Conservation (phyloP, 2,113 vertebrate genomes). For the Orycteropus afer region DNA sequence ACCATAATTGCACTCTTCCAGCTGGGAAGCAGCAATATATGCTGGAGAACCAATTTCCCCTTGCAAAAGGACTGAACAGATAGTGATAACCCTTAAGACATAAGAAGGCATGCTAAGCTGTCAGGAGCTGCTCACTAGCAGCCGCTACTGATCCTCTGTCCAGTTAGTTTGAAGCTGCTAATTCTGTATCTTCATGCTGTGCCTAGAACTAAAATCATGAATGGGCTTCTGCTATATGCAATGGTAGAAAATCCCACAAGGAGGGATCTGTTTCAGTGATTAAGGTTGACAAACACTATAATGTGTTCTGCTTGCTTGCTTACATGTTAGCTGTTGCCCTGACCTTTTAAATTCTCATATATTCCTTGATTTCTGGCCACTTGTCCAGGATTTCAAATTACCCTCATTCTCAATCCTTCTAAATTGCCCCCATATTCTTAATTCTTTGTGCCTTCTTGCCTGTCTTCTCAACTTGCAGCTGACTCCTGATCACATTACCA, state of each 20-base stretch:
- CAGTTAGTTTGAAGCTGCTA: not conserved
- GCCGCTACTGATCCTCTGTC: not conserved
- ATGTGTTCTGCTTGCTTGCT: not conserved
- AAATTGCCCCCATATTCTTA: not conserved
- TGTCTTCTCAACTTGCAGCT: not conserved
- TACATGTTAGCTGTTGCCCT: not conserved
- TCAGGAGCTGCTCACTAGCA: not conserved
- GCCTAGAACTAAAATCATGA: not conserved
- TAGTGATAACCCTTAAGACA: not conserved
- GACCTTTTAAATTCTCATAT: not conserved
- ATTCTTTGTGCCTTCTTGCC: not conserved
- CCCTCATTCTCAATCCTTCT: not conserved
- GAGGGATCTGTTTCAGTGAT: constrained; percentile 19
- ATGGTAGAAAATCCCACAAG: not conserved
- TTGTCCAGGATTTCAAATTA: not conserved
- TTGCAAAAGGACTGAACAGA: constrained; percentile 35
- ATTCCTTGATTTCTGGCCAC: not conserved
- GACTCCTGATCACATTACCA: not conserved
- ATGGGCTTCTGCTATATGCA: not conserved
- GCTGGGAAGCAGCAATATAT: not conserved
- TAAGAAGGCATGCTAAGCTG: not conserved
- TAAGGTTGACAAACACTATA: not conserved
- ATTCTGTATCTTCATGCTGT: constrained; percentile 9
- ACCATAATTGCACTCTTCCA: constrained; percentile 34
- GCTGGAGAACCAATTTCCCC: constrained; percentile 38